Base-by-base conservation (phyloP, 2,113 vertebrate genomes). In the Corvus cornix region DNA sequence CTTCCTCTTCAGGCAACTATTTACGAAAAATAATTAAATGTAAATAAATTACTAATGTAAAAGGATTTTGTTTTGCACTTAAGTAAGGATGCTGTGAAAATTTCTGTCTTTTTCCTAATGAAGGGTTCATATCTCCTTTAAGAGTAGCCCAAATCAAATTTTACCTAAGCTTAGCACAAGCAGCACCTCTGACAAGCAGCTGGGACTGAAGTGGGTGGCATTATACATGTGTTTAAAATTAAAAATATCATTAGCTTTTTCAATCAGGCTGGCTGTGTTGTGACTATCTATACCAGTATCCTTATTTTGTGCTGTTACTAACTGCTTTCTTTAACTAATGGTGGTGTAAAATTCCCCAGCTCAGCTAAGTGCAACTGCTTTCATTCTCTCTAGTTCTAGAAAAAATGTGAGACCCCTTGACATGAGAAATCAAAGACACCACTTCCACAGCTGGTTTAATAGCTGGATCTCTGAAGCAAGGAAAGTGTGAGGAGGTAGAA, bases 11-110 rank as follows among this genome's bases (percentile, higher is more conserved):
- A 84, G 75, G 87, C 60, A 90, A 70, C 72, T 37, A 64, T 68
- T 80, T 55, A 90, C 41, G 46, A 79, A 74, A 83, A 92, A 89
- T 74, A 94, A 90, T 89, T 75, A 89, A 93, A 81, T 84, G 72
- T 92, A 96, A 96, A 96, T 89, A 94, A 92, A 88, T 90, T 83
- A 88, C 37, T 88, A 84, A 81, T 28, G 44, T 68, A 43, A 92
- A 92, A 94, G 41, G 10, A 84, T 93, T 81, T 81, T 84, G 6
- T 46, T 52, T 80, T 58, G 26, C 35, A 48, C 55, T 69, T 89
- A 67, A 93, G 30, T 85, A 75, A 94, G 64, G 35, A n/a, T 63
- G 49, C 22, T 27, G 24, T 48, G 51, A 77, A 90, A 33, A 35
- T 76, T 46, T 84, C 35, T 75, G 4, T 51, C 13, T 55, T 77